A percentile compares a stretch with the other conserved stretches of the same genome.
Conservation (phyloP, 2,113 vertebrate species). For the Callipepla squamata region DNA sequence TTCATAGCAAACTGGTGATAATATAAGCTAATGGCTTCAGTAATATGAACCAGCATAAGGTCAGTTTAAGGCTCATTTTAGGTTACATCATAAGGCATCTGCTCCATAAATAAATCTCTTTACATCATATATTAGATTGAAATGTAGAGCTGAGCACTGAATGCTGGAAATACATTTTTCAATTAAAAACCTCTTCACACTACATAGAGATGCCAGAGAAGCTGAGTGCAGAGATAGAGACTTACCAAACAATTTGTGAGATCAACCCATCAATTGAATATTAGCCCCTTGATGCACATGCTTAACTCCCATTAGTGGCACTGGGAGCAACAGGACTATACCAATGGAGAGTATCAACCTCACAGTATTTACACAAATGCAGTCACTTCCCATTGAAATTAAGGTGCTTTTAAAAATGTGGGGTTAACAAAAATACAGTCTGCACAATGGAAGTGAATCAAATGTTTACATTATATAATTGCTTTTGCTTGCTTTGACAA, state of each 20-base stretch:
- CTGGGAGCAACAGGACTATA: slow-evolving; percentile 5
- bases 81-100: slow-evolving; percentile 17
- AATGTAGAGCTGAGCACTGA: slow-evolving; percentile 3
- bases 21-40: slow-evolving; percentile 27
- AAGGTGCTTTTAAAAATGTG: slow-evolving; percentile 41
- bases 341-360: slow-evolving; percentile 7
- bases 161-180: background rate
- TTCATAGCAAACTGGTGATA: slow-evolving; percentile 37
- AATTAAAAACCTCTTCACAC: slow-evolving; percentile 46
- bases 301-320: slow-evolving; percentile 58
- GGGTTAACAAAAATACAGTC: slow-evolving; percentile 56
- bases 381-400: slow-evolving; percentile 44
- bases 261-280: slow-evolving; percentile 32
- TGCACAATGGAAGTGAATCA: slow-evolving; percentile 44
- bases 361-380: background rate
- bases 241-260: slow-evolving; percentile 29
- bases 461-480: slow-evolving; percentile 72
- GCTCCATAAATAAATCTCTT: slow-evolving; percentile 47
- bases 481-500: slow-evolving; percentile 55
- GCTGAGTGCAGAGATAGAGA: background rate
- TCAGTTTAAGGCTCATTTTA: slow-evolving; percentile 37
- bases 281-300: background rate
- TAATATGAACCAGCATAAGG: slow-evolving; percentile 31
- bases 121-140: background rate
- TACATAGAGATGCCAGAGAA: background rate